Conservation (phyloP, 2,797 vertebrate species). For the Xenentodon cancila region DNA sequence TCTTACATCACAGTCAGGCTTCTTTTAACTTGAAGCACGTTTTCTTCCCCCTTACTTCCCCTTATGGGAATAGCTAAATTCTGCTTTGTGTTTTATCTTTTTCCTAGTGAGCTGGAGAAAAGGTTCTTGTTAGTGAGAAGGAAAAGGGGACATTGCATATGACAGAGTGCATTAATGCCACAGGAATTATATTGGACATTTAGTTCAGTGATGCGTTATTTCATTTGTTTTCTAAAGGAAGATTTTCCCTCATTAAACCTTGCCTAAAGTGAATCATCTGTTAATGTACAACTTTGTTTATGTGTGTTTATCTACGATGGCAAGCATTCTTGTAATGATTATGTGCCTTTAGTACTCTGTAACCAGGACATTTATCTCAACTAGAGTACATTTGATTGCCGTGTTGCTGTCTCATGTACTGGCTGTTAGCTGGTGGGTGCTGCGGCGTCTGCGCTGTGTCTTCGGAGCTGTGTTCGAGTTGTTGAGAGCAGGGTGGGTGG, state of each 20-base stretch:
- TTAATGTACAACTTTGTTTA: constrained; percentile 22
- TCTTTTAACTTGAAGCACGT: constrained; percentile 18
- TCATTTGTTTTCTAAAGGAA: not conserved
- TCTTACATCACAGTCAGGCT: constrained; percentile 6
- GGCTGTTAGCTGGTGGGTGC: constrained; percentile 22
- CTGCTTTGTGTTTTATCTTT: constrained; percentile 27
- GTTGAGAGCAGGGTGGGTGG: constrained; percentile 78
- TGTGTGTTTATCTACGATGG: constrained; percentile 16
- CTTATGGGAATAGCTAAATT: not conserved
- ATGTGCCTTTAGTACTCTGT: not conserved
- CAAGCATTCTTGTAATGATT: constrained; percentile 9
- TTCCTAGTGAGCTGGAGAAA: constrained; percentile 29
- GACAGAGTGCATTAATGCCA: constrained; percentile 38
- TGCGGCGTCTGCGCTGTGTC: constrained; percentile 69
- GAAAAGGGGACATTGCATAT: constrained; percentile 20
- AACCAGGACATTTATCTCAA: constrained; percentile 15
- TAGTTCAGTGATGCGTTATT: not conserved
- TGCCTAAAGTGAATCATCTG: not conserved
- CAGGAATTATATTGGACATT: constrained; percentile 23
- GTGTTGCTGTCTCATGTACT: constrained; percentile 15
- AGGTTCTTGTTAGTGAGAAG: not conserved
- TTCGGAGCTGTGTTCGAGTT: constrained; percentile 55
- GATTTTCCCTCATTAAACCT: not conserved
- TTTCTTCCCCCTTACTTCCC: constrained; percentile 6
- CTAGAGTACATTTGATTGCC: not conserved